A percentile compares a stretch with the other conserved stretches of the same genome.
Evolutionary conservation across 2,797 vertebrate species (phyloP).

Genomic region (Falco berigora): DNA sequence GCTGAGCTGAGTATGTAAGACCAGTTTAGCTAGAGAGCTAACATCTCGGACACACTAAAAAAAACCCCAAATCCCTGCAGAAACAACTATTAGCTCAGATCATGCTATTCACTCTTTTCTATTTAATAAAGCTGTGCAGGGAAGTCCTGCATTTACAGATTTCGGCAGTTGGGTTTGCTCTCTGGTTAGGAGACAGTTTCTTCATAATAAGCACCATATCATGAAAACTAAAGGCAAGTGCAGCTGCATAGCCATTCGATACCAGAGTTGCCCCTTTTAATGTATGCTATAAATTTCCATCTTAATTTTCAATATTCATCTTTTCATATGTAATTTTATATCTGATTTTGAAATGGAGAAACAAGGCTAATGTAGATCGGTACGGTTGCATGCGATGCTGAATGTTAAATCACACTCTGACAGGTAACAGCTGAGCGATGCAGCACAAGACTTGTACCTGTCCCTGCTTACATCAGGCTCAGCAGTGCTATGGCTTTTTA

Average conservation of each 20-base stretch:
- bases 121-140: background rate
- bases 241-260: background rate
- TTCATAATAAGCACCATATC: background rate
- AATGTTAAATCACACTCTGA: background rate
- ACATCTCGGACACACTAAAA: background rate
- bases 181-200: background rate
- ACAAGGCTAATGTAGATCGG: background rate
- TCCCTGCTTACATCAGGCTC: background rate
- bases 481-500: background rate
- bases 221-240: background rate
- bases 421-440: background rate
- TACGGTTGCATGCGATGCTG: background rate
- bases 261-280: background rate
- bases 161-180: background rate
- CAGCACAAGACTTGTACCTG: background rate
- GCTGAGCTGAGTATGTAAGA: background rate
- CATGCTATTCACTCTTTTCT: background rate
- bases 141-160: background rate
- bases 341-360: background rate
- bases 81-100: background rate
- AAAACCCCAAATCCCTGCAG: background rate
- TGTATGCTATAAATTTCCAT: background rate
- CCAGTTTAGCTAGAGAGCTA: background rate
- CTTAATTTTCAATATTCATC: background rate
- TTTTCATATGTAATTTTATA: background rate